phyloP scores from a whole-genome alignment of 2,888 invertebrate species.

The Pilophorus perplexus region DNA sequence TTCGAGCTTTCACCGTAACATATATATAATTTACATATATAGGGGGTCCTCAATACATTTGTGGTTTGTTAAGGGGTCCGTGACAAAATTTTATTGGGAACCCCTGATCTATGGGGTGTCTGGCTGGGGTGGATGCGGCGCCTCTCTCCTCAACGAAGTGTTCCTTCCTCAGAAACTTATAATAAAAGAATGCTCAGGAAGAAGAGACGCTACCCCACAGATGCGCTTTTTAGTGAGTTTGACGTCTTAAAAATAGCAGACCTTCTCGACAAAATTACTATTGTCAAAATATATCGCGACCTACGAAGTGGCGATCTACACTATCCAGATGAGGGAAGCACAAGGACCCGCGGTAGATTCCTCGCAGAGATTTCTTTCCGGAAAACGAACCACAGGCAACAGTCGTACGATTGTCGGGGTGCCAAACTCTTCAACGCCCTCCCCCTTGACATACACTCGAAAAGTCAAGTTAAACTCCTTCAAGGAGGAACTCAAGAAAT shows the following conservation, averaged over 20 bases:
- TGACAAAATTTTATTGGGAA: too few relatives aligned
- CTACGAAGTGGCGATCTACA: not conserved
- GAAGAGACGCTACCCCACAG: constrained; percentile 3
- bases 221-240: not conserved
- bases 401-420: not conserved
- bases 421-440: not conserved
- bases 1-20: too few relatives aligned
- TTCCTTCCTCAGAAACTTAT: not conserved
- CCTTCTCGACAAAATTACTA: not conserved
- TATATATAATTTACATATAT: too few relatives aligned
- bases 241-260: not conserved
- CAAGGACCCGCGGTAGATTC: too few relatives aligned
- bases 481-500: too few relatives aligned
- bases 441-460: too few relatives aligned
- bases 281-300: constrained; percentile 1
- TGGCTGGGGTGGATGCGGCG: not conserved
- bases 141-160: not conserved
- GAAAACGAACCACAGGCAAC: not conserved
- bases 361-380: not conserved
- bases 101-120: too few relatives aligned
- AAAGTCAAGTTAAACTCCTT: too few relatives aligned
- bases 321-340: constrained; percentile 51
- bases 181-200: constrained; percentile 1
- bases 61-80: too few relatives aligned
- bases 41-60: too few relatives aligned